These are phyloP conservation scores for Trachymyrmex cornetzi DNA, from an alignment of 1,140 invertebrate genomes.

Conservation along the genomic window DNA sequence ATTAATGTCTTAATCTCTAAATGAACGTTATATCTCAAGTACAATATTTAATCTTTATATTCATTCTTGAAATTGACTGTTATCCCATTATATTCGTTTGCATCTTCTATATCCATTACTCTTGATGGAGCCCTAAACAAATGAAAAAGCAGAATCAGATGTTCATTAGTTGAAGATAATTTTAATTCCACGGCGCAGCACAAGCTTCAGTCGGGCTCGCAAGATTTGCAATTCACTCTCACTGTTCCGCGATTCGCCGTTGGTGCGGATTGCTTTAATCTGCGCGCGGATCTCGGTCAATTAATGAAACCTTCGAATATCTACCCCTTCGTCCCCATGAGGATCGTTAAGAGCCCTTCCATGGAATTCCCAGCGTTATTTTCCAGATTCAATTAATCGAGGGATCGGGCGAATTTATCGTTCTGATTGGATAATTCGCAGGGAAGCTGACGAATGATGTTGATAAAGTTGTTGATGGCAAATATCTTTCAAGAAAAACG, in stretches of 20 bases:
- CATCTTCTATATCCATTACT: neutral
- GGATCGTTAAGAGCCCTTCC: conserved; percentile 66
- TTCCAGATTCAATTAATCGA: conserved; percentile 76
- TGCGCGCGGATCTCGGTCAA: conserved; percentile 72
- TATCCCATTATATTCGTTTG: conserved; percentile 39
- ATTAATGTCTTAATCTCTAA: neutral
- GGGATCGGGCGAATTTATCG: conserved; percentile 67
- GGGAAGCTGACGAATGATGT: conserved; percentile 4
- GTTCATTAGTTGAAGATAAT: conserved; percentile 65
- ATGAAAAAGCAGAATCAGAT: conserved; percentile 23
- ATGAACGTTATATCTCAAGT: neutral
- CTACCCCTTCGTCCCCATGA: conserved; percentile 38
- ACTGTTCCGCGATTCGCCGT: conserved; percentile 11
- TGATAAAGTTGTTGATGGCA: conserved; percentile 25
- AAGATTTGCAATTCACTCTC: conserved; percentile 74
- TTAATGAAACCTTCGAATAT: conserved; percentile 75
- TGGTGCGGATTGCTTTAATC: conserved; percentile 70
- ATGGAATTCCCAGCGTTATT: conserved; percentile 65
- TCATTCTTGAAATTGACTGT: conserved; percentile 3
- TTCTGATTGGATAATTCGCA: conserved; percentile 47
- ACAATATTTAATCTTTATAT: conserved; percentile 19
- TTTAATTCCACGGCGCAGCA: conserved; percentile 44
- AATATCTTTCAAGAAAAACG: neutral
- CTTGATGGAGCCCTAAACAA: conserved; percentile 20
- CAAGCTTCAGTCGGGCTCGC: neutral